Evolutionary conservation across 2,797 vertebrate species (phyloP).

Genomic region (Leontocebus nigricollis): DNA sequence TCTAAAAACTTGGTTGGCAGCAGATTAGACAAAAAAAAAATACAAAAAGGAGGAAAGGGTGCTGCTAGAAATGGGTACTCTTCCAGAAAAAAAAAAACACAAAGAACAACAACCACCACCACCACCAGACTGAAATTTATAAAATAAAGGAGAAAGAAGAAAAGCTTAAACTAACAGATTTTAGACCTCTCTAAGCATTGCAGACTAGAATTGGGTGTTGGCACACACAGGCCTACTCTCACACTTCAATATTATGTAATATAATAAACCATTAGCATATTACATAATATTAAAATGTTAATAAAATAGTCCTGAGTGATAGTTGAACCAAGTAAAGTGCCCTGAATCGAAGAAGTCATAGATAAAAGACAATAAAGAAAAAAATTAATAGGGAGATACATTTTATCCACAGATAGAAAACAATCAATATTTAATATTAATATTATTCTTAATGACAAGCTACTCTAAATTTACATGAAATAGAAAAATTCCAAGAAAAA

Average conservation of each 20-base stretch:
- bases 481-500: not conserved
- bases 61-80: not conserved
- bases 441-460: not conserved
- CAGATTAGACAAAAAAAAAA: not conserved
- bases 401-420: not conserved
- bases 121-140: not conserved
- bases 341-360: not conserved
- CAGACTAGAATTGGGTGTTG: not conserved
- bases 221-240: not conserved
- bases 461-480: not conserved
- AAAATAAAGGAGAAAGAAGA: constrained; percentile 29
- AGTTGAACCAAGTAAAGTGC: not conserved
- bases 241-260: not conserved
- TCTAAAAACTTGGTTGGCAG: constrained; percentile 8
- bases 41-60: not conserved
- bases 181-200: not conserved
- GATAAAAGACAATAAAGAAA: not conserved
- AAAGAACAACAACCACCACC: not conserved
- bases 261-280: not conserved
- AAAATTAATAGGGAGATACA: not conserved
- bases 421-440: not conserved
- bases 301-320: not conserved
- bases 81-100: not conserved
- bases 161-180: constrained; percentile 9
- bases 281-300: constrained; percentile 8